phyloP scores from a whole-genome alignment of 2,888 invertebrate genomes.

The Listrodromus nycthemerus region DNA sequence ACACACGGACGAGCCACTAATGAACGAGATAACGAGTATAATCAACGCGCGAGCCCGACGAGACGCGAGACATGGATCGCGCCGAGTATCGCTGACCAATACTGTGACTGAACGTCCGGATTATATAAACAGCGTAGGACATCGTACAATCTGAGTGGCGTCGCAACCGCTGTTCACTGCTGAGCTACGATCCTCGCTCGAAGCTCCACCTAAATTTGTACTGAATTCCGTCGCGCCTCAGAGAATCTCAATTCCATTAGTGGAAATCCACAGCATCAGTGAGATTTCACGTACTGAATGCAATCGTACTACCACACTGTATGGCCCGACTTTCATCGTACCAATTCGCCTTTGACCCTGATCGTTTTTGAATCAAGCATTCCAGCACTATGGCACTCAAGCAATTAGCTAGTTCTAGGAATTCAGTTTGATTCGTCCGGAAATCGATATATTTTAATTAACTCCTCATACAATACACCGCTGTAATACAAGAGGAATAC shows the following conservation, averaged over 20 bases:
- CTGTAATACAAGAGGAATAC: background rate
- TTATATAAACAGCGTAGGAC: conserved; percentile 46
- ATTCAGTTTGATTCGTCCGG: background rate
- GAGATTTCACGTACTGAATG: conserved; percentile 9
- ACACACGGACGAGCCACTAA: conserved; percentile 39
- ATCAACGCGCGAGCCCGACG: conserved; percentile 55
- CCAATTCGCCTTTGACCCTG: background rate
- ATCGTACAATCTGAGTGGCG: conserved; percentile 31
- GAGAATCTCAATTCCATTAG: conserved; percentile 62
- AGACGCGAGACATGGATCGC: conserved; percentile 25
- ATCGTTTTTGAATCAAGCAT: background rate
- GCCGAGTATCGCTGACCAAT: conserved; percentile 49
- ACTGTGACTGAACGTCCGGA: conserved; percentile 37
- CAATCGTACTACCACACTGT: conserved; percentile 9
- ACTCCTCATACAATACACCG: background rate
- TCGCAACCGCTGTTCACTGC: conserved; percentile 27
- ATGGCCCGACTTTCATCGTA: background rate
- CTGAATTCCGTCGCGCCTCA: conserved; percentile 57
- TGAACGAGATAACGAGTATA: conserved; percentile 63
- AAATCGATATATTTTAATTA: background rate
- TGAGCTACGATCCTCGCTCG: conserved; percentile 51
- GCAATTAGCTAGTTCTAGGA: background rate
- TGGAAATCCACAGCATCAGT: conserved; percentile 51
- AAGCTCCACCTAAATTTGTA: conserved; percentile 48
- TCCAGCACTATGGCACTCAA: background rate